phyloP scores from a whole-genome alignment of 1,140 invertebrate species.

The Lordiphosa collinella region DNA sequence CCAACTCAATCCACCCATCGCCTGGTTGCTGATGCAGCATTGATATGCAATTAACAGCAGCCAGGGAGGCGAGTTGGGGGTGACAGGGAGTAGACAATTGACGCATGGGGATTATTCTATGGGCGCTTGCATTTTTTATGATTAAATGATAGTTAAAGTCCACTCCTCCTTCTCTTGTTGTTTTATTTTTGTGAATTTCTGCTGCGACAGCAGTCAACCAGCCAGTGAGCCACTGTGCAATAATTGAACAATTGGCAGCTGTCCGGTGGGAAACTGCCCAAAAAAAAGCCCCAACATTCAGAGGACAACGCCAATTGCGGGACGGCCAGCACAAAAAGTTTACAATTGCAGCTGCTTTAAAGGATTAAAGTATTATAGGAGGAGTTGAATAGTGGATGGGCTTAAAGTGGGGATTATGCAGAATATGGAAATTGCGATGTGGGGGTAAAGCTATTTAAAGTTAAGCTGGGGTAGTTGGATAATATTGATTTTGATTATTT shows the following conservation, averaged over 20 bases:
- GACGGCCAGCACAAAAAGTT: conserved; percentile 37
- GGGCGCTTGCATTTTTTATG: conserved; percentile 76
- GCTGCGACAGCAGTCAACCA: conserved; percentile 43
- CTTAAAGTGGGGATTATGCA: conserved; percentile 37
- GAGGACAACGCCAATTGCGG: neutral
- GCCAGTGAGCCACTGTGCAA: conserved; percentile 38
- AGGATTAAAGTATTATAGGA: conserved; percentile 44
- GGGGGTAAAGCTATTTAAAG: no score
- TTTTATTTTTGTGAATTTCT: conserved; percentile 21
- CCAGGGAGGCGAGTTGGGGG: conserved; percentile 20
- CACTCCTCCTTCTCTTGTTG: neutral
- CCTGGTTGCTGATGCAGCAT: conserved; percentile 58
- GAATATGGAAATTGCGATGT: no score
- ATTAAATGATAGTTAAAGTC: conserved; percentile 68
- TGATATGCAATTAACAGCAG: conserved; percentile 71
- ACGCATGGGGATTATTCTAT: conserved; percentile 75
- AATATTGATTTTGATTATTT: no score
- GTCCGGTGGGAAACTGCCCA: conserved; percentile 44
- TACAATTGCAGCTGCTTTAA: conserved; percentile 62
- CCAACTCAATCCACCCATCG: conserved; percentile 8
- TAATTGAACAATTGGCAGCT: conserved; percentile 75
- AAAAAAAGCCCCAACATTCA: conserved; percentile 7
- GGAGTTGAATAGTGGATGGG: conserved; percentile 38
- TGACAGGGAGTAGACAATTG: conserved; percentile 47
- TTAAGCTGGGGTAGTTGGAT: no score